A percentile compares a stretch with the other conserved stretches of the same genome.
phyloP scores from a whole-genome alignment of 2,888 invertebrate species.

The Gari tellinella region DNA sequence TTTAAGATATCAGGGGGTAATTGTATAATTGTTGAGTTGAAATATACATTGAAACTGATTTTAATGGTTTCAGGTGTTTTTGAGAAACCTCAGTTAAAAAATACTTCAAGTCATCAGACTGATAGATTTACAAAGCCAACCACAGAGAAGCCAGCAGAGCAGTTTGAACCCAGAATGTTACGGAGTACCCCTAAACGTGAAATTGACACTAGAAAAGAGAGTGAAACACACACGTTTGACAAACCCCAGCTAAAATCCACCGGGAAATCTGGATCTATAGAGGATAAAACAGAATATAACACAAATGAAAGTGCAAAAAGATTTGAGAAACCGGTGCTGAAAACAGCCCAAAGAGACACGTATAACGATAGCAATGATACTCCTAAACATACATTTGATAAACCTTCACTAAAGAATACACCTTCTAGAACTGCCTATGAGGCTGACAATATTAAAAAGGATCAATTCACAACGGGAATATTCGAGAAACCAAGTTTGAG shows the following conservation, averaged over 20 bases:
- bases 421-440: conserved; percentile 8
- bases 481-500: conserved; percentile 54
- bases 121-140: background rate
- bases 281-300: conserved; percentile 10
- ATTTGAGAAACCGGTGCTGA: conserved; percentile 58
- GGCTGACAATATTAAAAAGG: conserved; percentile 2
- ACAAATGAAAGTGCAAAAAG: conserved; percentile 28
- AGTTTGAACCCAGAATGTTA: background rate
- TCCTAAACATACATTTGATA: conserved; percentile 35
- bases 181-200: conserved; percentile 14
- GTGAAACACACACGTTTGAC: conserved; percentile 53
- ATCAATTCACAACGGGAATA: conserved; percentile 16
- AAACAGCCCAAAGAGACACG: conserved; percentile 26
- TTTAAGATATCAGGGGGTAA: no score
- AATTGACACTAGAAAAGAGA: background rate
- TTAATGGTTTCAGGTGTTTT: conserved; percentile 37
- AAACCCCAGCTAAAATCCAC: conserved; percentile 51
- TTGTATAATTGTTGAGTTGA: no score
- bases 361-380: conserved; percentile 1
- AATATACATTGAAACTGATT: no score
- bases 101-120: conserved; percentile 31
- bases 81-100: conserved; percentile 43
- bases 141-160: conserved; percentile 7
- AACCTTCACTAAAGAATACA: conserved; percentile 27
- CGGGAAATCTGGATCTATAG: conserved; percentile 5